Percentiles rank a stretch among this genome's conserved stretches.
phyloP scores from a whole-genome alignment of 2,113 vertebrate genomes.

The Lagopus leucura region DNA sequence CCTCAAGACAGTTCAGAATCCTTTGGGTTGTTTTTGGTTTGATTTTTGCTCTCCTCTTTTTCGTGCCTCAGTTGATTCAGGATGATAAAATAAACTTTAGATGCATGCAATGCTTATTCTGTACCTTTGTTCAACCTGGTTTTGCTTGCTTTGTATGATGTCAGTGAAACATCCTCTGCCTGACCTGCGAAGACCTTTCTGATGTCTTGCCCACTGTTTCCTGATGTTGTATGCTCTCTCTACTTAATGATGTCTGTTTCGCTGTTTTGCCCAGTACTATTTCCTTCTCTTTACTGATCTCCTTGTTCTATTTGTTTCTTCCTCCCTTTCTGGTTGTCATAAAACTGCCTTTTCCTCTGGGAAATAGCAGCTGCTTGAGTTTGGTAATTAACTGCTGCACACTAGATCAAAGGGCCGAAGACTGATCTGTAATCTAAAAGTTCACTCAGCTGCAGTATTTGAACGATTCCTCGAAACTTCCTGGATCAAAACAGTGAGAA shows the following conservation, averaged over 20 bases:
- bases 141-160: neutral
- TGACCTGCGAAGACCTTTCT: neutral
- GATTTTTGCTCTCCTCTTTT: neutral
- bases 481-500: neutral
- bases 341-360: neutral
- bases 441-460: neutral
- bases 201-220: neutral
- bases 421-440: neutral
- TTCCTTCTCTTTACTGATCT: neutral
- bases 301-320: neutral
- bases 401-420: conserved; percentile 20
- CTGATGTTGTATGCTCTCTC: neutral
- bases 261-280: neutral
- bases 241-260: neutral
- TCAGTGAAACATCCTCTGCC: neutral
- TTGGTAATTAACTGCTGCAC: conserved; percentile 13
- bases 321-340: neutral
- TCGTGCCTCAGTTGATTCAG: neutral
- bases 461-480: neutral
- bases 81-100: neutral
- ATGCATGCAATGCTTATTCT: neutral
- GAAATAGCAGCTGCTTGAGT: neutral
- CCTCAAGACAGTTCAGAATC: neutral
- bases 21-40: neutral
- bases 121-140: neutral